Conservation (phyloP, 1,140 invertebrate genomes). For the Grapholita molesta region DNA sequence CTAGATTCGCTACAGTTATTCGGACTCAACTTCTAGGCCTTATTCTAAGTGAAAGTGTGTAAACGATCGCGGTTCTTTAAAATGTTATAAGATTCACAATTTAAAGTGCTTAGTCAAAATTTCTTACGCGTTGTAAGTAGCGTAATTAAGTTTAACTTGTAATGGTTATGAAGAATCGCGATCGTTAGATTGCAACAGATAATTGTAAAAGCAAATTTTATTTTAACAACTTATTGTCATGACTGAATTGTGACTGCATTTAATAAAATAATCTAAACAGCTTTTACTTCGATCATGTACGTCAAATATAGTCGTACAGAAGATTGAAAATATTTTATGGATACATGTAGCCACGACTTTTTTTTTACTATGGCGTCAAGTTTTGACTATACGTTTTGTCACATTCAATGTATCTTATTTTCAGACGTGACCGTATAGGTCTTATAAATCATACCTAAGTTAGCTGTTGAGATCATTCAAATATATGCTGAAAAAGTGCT, state of each 20-base stretch:
- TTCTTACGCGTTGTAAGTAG: not conserved
- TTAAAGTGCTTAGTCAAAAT: not conserved
- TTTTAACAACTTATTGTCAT: not conserved
- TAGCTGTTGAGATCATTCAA: not conserved
- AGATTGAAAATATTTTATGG: too few relatives aligned
- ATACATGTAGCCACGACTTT: too few relatives aligned
- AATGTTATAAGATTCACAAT: not conserved
- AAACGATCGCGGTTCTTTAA: not conserved
- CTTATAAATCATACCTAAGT: too few relatives aligned
- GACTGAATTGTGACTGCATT: not conserved
- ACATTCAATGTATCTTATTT: too few relatives aligned
- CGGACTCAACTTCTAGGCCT: not conserved
- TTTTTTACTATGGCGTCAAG: too few relatives aligned
- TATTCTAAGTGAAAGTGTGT: not conserved
- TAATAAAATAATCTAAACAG: not conserved
- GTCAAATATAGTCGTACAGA: too few relatives aligned
- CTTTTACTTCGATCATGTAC: not conserved
- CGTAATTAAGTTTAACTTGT: not conserved
- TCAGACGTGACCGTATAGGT: not conserved
- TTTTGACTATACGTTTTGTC: too few relatives aligned
- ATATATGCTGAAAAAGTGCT: not conserved
- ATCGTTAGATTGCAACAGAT: not conserved
- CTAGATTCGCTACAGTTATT: not conserved
- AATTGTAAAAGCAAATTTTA: not conserved
- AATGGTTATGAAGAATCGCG: not conserved